These are phyloP conservation scores for Platanista minor DNA, from an alignment of 2,113 vertebrate genomes.

Conservation along the genomic window DNA sequence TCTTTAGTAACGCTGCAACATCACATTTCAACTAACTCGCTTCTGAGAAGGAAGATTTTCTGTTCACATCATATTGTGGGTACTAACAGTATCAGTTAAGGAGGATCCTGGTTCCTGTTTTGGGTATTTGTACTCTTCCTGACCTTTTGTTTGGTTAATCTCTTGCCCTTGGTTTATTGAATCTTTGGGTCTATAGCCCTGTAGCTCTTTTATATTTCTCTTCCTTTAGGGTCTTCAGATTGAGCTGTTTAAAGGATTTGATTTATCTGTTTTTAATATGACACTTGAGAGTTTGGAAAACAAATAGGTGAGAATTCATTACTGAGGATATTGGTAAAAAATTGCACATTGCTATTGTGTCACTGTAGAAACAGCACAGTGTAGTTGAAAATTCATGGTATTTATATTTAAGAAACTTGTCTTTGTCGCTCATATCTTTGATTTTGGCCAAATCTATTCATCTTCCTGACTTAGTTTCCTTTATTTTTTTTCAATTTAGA, in stretches of 20 bases:
- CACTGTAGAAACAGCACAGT: not conserved
- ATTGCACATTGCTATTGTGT: not conserved
- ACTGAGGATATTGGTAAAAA: not conserved
- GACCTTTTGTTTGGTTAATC: not conserved
- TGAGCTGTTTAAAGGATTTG: not conserved
- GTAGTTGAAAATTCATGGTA: not conserved
- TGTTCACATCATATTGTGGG: not conserved
- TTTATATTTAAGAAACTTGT: not conserved
- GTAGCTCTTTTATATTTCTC: not conserved
- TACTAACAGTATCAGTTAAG: not conserved
- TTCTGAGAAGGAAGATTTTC: conserved; percentile 17
- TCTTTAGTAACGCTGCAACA: not conserved
- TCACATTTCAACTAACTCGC: not conserved
- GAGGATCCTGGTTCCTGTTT: not conserved
- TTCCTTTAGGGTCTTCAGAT: not conserved
- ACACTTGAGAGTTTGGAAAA: not conserved
- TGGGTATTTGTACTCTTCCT: not conserved
- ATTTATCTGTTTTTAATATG: not conserved
- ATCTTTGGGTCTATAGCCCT: not conserved
- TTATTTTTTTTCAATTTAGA: not conserved
- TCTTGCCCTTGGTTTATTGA: conserved; percentile 1
- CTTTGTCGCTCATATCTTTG: not conserved
- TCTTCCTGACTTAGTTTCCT: not conserved
- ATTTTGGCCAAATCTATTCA: not conserved
- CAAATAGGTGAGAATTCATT: not conserved